Evolutionary conservation across 2,113 vertebrate genomes (phyloP).

Genomic region (Melanerpes formicivorus): DNA sequence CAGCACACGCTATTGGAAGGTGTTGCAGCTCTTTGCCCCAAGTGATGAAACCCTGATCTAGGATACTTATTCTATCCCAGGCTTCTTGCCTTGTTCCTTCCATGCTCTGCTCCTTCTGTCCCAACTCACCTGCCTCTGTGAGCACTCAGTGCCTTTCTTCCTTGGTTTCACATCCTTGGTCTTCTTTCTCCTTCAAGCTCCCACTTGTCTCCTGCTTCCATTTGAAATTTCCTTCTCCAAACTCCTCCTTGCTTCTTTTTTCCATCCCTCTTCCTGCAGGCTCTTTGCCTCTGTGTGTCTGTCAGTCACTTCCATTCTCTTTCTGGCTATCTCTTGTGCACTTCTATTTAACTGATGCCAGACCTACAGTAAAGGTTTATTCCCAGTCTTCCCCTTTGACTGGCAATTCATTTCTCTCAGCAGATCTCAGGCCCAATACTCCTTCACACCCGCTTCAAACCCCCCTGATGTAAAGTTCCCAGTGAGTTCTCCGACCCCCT

Average conservation of each 20-base stretch:
- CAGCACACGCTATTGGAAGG: background rate
- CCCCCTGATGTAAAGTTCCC: background rate
- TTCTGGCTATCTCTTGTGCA: background rate
- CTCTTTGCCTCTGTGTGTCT: background rate
- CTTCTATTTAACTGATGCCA: background rate
- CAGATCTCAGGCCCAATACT: background rate
- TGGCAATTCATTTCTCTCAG: background rate
- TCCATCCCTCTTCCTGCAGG: background rate
- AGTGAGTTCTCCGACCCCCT: background rate
- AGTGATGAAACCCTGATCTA: background rate
- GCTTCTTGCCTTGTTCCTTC: background rate
- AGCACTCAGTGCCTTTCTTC: background rate
- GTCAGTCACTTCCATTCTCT: background rate
- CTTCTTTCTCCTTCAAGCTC: background rate
- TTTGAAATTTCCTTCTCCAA: background rate
- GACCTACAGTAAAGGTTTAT: background rate
- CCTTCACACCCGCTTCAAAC: background rate
- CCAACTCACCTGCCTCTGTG: background rate
- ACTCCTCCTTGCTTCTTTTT: background rate
- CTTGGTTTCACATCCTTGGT: background rate
- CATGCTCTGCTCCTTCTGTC: background rate
- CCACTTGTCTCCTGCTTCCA: background rate
- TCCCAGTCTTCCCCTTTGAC: background rate
- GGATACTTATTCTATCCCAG: background rate
- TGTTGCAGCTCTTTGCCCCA: background rate